Conservation (phyloP, 2,797 vertebrate species). For the Huso huso region DNA sequence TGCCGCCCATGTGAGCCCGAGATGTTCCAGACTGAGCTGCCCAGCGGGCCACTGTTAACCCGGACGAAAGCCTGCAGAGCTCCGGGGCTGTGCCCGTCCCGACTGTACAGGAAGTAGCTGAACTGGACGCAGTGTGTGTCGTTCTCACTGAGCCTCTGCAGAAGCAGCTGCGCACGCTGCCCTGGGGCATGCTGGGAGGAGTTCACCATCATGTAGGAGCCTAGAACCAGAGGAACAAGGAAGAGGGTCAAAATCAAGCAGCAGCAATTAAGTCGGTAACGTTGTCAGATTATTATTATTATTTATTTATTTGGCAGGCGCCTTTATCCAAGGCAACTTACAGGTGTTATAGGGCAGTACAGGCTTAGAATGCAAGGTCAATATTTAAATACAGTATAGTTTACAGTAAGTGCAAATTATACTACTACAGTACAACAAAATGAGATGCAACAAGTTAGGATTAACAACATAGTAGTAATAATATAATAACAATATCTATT, state of each 20-base stretch:
- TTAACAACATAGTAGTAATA: no score
- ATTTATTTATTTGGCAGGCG: no score
- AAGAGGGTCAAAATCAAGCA: background rate
- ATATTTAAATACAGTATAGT: no score
- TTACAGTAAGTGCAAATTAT: no score
- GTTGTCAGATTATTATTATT: no score
- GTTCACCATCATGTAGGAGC: constrained; percentile 92
- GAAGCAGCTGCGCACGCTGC: constrained; percentile 74
- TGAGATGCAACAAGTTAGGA: no score
- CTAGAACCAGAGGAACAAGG: constrained; percentile 39
- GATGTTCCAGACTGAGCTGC: constrained; percentile 79
- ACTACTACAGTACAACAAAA: no score
- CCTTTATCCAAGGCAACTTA: no score
- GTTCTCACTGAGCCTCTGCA: constrained; percentile 85
- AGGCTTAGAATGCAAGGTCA: no score
- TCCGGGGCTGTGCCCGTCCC: constrained; percentile 83
- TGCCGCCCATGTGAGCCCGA: constrained; percentile 77
- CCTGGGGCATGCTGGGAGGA: constrained; percentile 77
- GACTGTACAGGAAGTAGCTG: constrained; percentile 91
- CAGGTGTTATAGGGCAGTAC: no score
- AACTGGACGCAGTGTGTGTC: constrained; percentile 96
- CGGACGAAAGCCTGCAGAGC: no score
- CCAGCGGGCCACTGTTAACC: constrained; percentile 70
- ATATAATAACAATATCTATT: no score
- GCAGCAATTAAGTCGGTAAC: background rate